Evolutionary conservation across 2,888 invertebrate genomes (phyloP), one percentile per base, ranked within the genome.

Genomic region (Arrhopalites spinosus): DNA sequence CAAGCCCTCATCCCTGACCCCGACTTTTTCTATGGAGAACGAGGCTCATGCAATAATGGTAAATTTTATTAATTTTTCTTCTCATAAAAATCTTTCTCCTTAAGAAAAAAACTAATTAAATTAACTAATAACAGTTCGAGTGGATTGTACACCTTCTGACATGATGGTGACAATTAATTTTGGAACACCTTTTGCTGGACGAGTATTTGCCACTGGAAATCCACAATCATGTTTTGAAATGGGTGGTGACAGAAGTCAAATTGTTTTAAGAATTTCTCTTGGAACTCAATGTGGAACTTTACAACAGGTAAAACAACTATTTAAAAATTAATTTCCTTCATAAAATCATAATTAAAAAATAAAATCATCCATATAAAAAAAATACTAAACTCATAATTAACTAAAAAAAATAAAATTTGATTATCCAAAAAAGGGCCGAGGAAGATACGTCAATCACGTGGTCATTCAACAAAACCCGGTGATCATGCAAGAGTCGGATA

Each of bases 41-140:
- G 92, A 81, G 93, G 93, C 66, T 90, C 91, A 78, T 95, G 95
- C 84, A 88, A 95, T 45, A 93, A 95, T 85, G 90, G 95, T 95
- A 86, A 72, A 27, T 1, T 50, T 20, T 43, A 47, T 13, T 23
- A 27, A 15, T 5, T 64, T 27, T 29, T 29, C 17, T 23, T 56
- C 56, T 15, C 56, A 23, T 7, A 7, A 36, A 36, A 7, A 7
- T 36, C 3, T 7, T 36, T 36, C 36, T 36, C 11, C 36, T 36
- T 11, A 3, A 36, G 36, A 7, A 36, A 36, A 36, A 7, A 11
- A 36, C 36, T 36, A 3, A 7, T 36, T 3, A 36, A 36, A 56
- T 8, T 20, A n/a, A 36, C 36, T 36, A 36, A 36, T 7, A 36
- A 67, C 86, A 95, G 95, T 95, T 80, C 89, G 89, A 77, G 93